Evolutionary conservation across 2,797 vertebrate species (phyloP).

Genomic region (Pteropus rufus): DNA sequence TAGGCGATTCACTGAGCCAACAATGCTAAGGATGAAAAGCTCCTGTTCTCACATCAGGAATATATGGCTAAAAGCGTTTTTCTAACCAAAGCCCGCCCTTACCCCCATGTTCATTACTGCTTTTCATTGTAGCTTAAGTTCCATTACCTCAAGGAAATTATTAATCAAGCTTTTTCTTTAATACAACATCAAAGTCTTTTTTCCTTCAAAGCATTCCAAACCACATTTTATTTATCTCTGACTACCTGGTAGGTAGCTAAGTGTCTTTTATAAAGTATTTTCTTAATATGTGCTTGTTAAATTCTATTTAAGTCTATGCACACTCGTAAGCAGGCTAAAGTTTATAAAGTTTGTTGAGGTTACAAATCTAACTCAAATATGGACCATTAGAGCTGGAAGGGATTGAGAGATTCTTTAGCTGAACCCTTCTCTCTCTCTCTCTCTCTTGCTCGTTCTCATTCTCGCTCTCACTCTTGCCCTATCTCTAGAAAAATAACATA

Average conservation of each 20-base stretch:
- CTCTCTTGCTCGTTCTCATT: neutral
- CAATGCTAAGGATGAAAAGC: neutral
- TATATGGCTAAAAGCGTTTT: neutral
- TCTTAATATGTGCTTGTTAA: neutral
- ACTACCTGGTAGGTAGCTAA: neutral
- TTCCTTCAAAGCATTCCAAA: neutral
- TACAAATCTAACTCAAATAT: neutral
- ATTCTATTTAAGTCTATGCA: neutral
- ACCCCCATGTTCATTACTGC: neutral
- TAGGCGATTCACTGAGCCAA: neutral
- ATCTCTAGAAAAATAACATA: neutral
- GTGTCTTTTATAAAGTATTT: neutral
- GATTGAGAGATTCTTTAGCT: neutral
- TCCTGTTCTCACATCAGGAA: neutral
- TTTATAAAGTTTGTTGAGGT: neutral
- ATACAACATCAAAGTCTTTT: neutral
- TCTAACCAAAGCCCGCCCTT: neutral
- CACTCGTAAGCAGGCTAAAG: neutral
- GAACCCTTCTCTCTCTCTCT: neutral
- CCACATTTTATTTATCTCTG: neutral
- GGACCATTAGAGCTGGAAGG: neutral
- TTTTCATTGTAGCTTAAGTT: neutral
- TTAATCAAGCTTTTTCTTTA: slow-evolving; percentile 16
- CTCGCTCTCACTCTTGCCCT: neutral
- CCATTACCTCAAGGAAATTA: neutral